Evolutionary conservation across 1,140 invertebrate genomes (phyloP).

Genomic region (Aphidius ervi): DNA sequence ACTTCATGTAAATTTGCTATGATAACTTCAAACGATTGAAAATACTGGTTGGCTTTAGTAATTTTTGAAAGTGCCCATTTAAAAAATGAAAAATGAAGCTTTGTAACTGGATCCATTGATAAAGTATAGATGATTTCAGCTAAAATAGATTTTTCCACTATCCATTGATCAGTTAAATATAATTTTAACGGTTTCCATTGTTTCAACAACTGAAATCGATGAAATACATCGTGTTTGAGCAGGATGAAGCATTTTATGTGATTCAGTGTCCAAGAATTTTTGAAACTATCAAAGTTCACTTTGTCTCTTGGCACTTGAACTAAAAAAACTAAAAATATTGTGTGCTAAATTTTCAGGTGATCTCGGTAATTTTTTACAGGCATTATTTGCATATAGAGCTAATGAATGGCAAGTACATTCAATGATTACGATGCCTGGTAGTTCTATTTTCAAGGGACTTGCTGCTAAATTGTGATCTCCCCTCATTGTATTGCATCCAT

Average conservation of each 20-base stretch:
- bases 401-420: slow-evolving; percentile 26
- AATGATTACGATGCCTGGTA: slow-evolving; percentile 13
- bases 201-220: not conserved
- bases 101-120: not conserved
- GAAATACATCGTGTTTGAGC: slow-evolving; percentile 19
- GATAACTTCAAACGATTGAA: not conserved
- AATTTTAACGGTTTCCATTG: not conserved
- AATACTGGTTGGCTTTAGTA: not conserved
- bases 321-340: slow-evolving; percentile 35
- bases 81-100: not conserved
- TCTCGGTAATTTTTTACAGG: slow-evolving; percentile 28
- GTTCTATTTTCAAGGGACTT: slow-evolving; percentile 16
- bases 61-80: slow-evolving; percentile 1
- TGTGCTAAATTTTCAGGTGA: slow-evolving; percentile 34
- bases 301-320: slow-evolving; percentile 35
- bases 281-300: slow-evolving; percentile 24
- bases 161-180: not conserved
- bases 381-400: slow-evolving; percentile 19
- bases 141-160: not conserved
- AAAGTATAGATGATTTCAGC: not conserved
- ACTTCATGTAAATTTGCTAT: not conserved
- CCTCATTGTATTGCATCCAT: slow-evolving; percentile 45
- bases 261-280: slow-evolving; percentile 10
- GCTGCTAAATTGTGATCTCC: slow-evolving; percentile 38
- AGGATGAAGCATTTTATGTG: slow-evolving; percentile 15